Base-by-base conservation (phyloP, 37 sponge, comb jelly and placozoan genomes). In the Beroe forskalii region DNA sequence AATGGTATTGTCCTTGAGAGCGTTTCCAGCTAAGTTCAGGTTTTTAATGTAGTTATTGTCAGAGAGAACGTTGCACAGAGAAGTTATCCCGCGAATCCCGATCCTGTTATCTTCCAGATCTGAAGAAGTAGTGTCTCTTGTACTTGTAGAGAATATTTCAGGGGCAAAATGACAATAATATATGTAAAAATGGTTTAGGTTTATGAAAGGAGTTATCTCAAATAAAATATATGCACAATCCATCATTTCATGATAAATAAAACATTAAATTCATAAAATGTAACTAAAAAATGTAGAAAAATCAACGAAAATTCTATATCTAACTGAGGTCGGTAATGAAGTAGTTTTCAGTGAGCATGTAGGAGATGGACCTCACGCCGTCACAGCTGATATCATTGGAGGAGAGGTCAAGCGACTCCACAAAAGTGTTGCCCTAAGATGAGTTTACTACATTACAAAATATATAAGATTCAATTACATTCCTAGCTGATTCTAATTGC, bases 311-410 rank as follows among this genome's bases (percentile, higher is more conserved):
- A 48, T 48, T 48, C 6, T 72, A 12, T 1, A 24, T 42, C 86
- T 43, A 12, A 80, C 86, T 80, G 48, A 80, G 86, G 8, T 80
- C 86, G 55, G 86, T 80, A 20, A 80, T 80, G 35, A 80, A 80
- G 86, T 80, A 80, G 55, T 80, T 80, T 48, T 80, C 86, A 25
- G 86, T 80, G 30, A 80, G 86, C 86, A 80, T 80, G 31, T 80
- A n/a, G 27, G 86, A 43, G 12, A 80, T 27, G n/a, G 55, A 44
- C 3, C 28, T 38, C 55, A 80, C 35, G 3, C 86, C 86, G 27
- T 80, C 86, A 80, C 86, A 80, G 17, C 86, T 37, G 28, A 80
- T 80, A 38, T 80, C 86, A 43, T 41, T 44, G 55, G 14, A 32
- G n/a, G 40, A 38, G 2, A 80, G 55, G 30, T 80, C 86, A 32